Evolutionary conservation across 2,888 invertebrate species (phyloP).

Genomic region (Conus canariensis): DNA sequence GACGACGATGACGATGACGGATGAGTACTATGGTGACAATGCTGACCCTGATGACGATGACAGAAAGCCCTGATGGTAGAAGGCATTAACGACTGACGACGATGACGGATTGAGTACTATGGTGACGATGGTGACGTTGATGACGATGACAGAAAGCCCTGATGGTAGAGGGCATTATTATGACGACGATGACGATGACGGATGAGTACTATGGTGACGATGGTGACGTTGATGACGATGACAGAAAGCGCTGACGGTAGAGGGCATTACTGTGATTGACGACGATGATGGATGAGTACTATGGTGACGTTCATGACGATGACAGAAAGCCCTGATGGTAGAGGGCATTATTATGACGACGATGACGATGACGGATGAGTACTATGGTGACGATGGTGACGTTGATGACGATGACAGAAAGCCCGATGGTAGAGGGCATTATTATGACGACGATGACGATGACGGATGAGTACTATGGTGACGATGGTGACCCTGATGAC

Average conservation of each 20-base stretch:
- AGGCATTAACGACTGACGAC: constrained; percentile 50
- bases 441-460: constrained; percentile 49
- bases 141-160: not conserved
- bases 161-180: not conserved
- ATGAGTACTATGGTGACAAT: not conserved
- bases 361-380: constrained; percentile 22
- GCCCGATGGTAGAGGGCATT: not conserved
- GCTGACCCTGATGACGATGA: not conserved
- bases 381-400: constrained; percentile 43
- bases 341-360: constrained; percentile 54
- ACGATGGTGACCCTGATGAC: not conserved
- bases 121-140: constrained; percentile 36
- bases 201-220: not conserved
- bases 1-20: constrained; percentile 47
- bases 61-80: constrained; percentile 30
- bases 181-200: too few species aligned
- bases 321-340: too few species aligned
- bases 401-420: constrained; percentile 47
- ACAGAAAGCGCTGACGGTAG: constrained; percentile 70
- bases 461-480: constrained; percentile 5
- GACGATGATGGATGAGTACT: not conserved
- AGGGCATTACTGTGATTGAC: too few species aligned
- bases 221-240: not conserved
- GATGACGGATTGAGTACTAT: not conserved
- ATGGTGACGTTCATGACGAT: constrained; percentile 63